These are phyloP conservation scores for Eristalis intricaria DNA, from an alignment of 2,888 invertebrate species.

Conservation along the genomic window DNA sequence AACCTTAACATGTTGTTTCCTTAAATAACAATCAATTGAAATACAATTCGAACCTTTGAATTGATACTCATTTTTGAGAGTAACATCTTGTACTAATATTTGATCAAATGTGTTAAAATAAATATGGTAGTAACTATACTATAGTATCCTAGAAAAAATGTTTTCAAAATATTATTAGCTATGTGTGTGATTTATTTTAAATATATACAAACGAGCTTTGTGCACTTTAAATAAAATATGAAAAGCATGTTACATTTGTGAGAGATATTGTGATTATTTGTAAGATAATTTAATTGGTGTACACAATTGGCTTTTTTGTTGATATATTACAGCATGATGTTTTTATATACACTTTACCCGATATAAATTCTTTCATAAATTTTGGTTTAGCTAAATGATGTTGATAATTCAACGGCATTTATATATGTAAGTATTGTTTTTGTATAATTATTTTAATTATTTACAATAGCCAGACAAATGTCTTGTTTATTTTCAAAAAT, in stretches of 20 bases:
- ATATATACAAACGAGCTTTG: constrained; percentile 52
- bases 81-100: constrained; percentile 49
- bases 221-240: constrained; percentile 43
- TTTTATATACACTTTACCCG: constrained; percentile 49
- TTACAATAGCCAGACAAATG: constrained; percentile 49
- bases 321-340: constrained; percentile 50
- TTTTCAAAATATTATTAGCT: constrained; percentile 41
- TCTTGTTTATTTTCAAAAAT: constrained; percentile 51
- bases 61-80: constrained; percentile 14
- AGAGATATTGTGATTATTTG: constrained; percentile 30
- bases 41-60: constrained; percentile 26
- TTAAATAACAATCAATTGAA: constrained; percentile 50
- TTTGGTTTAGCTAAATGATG: constrained; percentile 68
- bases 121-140: constrained; percentile 52
- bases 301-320: constrained; percentile 35
- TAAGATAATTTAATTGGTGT: constrained; percentile 43
- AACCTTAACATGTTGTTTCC: constrained; percentile 35
- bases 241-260: constrained; percentile 35
- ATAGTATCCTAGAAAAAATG: constrained; percentile 34
- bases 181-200: constrained; percentile 29
- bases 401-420: constrained; percentile 40
- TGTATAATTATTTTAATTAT: constrained; percentile 38
- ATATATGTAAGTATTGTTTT: constrained; percentile 9
- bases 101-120: constrained; percentile 54
- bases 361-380: constrained; percentile 43